Percentiles rank a stretch among this genome's conserved stretches.
Evolutionary conservation across 2,797 vertebrate genomes (phyloP).

Genomic region (Pseudochaenichthys georgianus): DNA sequence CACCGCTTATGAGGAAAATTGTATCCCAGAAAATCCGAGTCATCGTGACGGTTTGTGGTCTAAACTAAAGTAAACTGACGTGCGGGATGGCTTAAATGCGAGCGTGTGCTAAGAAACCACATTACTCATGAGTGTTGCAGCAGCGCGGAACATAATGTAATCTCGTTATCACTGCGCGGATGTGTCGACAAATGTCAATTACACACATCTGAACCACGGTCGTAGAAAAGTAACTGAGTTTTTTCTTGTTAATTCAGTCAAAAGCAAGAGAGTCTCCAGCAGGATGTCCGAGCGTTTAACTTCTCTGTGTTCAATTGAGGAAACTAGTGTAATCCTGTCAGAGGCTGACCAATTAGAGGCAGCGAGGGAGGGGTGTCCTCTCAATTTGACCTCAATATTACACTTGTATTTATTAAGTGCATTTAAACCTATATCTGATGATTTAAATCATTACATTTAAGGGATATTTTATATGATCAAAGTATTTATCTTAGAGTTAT

Average conservation of each 20-base stretch:
- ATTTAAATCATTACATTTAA: no score
- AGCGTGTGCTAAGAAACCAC: conserved; percentile 43
- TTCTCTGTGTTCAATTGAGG: conserved; percentile 70
- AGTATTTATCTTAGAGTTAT: no score
- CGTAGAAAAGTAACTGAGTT: not conserved
- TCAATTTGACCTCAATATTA: conserved; percentile 42
- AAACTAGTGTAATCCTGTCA: conserved; percentile 73
- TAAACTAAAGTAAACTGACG: conserved; percentile 10
- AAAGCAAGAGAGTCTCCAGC: not conserved
- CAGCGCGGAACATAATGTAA: conserved; percentile 21
- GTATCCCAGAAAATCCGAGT: conserved; percentile 80
- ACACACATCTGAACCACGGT: conserved; percentile 8
- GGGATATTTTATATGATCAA: no score
- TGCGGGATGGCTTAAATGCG: conserved; percentile 40
- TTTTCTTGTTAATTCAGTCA: not conserved
- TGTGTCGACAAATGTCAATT: conserved; percentile 6
- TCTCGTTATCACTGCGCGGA: conserved; percentile 29
- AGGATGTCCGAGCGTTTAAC: conserved; percentile 48
- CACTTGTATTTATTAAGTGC: not conserved
- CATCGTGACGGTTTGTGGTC: conserved; percentile 64
- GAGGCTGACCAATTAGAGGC: conserved; percentile 74
- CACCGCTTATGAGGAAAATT: conserved; percentile 82
- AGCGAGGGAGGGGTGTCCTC: conserved; percentile 26
- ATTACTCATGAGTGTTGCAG: conserved; percentile 46
- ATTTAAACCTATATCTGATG: not conserved